Conservation (phyloP, 1,140 invertebrate genomes). For the Listronotus bonariensis region DNA sequence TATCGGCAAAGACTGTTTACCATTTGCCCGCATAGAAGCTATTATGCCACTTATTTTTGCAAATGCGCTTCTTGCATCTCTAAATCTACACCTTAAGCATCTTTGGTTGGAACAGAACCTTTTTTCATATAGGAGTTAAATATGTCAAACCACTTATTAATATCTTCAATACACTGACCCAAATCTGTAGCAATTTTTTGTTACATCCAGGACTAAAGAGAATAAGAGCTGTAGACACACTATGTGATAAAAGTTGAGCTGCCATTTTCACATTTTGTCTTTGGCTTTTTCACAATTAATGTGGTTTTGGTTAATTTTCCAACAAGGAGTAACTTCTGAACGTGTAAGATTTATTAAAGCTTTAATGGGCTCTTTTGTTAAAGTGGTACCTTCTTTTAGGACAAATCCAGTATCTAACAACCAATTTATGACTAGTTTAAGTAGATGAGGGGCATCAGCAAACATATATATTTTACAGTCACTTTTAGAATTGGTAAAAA, state of each 20-base stretch:
- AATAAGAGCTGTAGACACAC: slow-evolving; percentile 25
- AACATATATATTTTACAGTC: slow-evolving; percentile 10
- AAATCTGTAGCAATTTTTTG: slow-evolving; percentile 15
- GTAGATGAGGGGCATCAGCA: slow-evolving; percentile 26
- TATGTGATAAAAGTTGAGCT: slow-evolving; percentile 32
- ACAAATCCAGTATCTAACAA: slow-evolving; percentile 25
- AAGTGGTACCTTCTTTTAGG: too few species aligned
- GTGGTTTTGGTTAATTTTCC: slow-evolving; percentile 22
- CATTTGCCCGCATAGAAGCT: too few species aligned
- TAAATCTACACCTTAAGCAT: slow-evolving; percentile 14
- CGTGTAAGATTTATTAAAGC: slow-evolving; percentile 15
- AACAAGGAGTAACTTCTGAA: slow-evolving; percentile 28
- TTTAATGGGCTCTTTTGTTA: slow-evolving; percentile 13
- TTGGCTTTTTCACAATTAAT: slow-evolving; percentile 21
- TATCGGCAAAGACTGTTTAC: too few species aligned
- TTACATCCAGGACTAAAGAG: slow-evolving; percentile 21
- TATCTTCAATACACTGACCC: slow-evolving; percentile 13
- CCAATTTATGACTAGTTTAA: slow-evolving; percentile 35
- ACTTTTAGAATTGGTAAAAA: too few species aligned
- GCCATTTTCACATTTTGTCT: slow-evolving; percentile 34
- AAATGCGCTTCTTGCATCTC: too few species aligned
- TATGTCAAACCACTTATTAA: slow-evolving; percentile 34
- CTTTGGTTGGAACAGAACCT: slow-evolving; percentile 23
- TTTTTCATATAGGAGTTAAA: slow-evolving; percentile 29
- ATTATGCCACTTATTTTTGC: too few species aligned